A percentile compares a stretch with the other conserved stretches of the same genome.
Conservation (phyloP, 2,797 vertebrate species). For the Xenentodon cancila region DNA sequence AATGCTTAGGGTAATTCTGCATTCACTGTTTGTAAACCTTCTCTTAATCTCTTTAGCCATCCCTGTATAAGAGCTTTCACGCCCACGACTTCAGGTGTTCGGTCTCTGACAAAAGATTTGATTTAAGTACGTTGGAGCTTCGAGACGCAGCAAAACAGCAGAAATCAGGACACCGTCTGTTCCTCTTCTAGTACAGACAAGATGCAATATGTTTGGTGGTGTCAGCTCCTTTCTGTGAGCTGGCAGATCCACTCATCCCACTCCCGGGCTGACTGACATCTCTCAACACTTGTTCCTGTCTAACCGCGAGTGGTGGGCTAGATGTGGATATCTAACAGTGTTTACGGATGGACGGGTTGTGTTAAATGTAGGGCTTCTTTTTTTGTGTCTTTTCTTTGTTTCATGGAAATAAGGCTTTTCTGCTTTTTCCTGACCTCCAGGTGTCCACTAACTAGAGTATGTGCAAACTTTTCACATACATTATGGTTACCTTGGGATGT, state of each 20-base stretch:
- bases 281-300: constrained; percentile 35
- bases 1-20: too few species aligned
- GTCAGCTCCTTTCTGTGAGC: constrained; percentile 43
- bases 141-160: constrained; percentile 30
- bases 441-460: constrained; percentile 34
- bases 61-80: constrained; percentile 12
- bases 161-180: constrained; percentile 40
- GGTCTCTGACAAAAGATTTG: constrained; percentile 19
- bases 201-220: constrained; percentile 49
- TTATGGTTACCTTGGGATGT: constrained; percentile 31
- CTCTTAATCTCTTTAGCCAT: constrained; percentile 15
- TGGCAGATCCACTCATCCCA: constrained; percentile 54
- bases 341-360: constrained; percentile 38
- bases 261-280: constrained; percentile 58
- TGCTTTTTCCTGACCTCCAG: constrained; percentile 21
- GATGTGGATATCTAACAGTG: constrained; percentile 22
- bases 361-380: constrained; percentile 42
- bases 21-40: not conserved
- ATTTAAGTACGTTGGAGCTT: constrained; percentile 17
- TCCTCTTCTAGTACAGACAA: constrained; percentile 49
- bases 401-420: constrained; percentile 23
- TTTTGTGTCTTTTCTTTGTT: constrained; percentile 33
- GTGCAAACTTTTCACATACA: constrained; percentile 41
- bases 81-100: constrained; percentile 11
- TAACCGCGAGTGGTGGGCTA: constrained; percentile 19